phyloP scores from a whole-genome alignment of 2,797 vertebrate genomes.

The Carapus acus region DNA sequence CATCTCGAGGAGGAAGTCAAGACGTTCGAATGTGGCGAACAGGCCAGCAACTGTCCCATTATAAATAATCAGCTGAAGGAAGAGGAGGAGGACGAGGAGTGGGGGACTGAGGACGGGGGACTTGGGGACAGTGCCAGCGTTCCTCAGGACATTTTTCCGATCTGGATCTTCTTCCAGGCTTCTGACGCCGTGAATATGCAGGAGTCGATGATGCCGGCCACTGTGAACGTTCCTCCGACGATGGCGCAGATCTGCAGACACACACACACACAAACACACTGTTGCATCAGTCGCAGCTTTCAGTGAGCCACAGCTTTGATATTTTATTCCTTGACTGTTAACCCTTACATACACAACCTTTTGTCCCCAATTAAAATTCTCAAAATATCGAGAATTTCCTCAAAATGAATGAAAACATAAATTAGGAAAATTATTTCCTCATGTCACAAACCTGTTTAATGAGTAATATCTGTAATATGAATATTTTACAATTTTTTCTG shows the following conservation, averaged over 20 bases:
- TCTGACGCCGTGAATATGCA: constrained; percentile 99
- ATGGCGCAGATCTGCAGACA: constrained; percentile 95
- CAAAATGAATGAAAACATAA: no score
- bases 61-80: constrained; percentile 52
- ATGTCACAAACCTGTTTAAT: no score
- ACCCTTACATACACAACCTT: constrained; percentile 16
- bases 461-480: no score
- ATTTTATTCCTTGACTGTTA: background rate
- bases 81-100: background rate
- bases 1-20: constrained; percentile 24
- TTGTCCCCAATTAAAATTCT: no score
- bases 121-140: background rate
- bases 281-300: background rate
- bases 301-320: background rate
- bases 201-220: constrained; percentile 97
- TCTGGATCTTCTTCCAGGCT: constrained; percentile 99
- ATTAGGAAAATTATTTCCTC: no score
- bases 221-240: constrained; percentile 95
- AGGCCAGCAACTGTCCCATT: constrained; percentile 49
- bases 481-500: no score
- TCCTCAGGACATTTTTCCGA: constrained; percentile 90
- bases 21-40: constrained; percentile 52
- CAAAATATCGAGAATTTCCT: no score
- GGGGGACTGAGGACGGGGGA: no score
- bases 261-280: background rate